Base-by-base conservation (phyloP, 2,113 vertebrate species). In the Malaclemys terrapin region DNA sequence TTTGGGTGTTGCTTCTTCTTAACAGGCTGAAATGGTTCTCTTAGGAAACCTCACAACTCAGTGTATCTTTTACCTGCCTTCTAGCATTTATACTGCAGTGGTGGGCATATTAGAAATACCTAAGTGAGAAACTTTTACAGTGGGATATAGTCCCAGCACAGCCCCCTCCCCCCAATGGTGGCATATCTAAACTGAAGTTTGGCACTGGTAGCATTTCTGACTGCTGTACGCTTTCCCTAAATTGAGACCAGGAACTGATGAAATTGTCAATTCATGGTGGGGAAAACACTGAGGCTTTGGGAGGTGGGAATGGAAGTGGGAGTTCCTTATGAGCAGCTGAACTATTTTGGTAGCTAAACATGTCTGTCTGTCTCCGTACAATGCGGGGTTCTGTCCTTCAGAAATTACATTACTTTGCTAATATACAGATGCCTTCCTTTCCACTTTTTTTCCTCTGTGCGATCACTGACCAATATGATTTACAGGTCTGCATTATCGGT, bases 251-350 rank as follows among this genome's bases (percentile, higher is more conserved):
- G 85, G 84, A 42, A 8, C 92, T 69, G 85, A 90, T 94, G 94
- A 90, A 89, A 84, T 84, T 88, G 75, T 52, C 20, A 25, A 19
- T 53, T 85, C 87, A 91, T 54, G 72, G 83, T 38, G 93, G 54
- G 85, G 20, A 72, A 94, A 95, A 88, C 85, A 75, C 72, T 93
- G 94, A 81, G 92, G 29, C 93, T 82, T 84, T 56, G 25, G 72
- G 53, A 81, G 86, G 38, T 82, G 65, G 92, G 50, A 62, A 4
- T 2, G 80, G 27, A 81, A 84, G 90, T 93, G 50, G 47, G 84
- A 87, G 76, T 90, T 84, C 80, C 90, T 89, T 3, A 4, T 83
- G 89, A 93, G 31, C 82, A 90, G 84, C 88, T 92, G 82, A 93
- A 81, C 88, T 93, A 25, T 76, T 83, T 82, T 82, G 42, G 45